Evolutionary conservation across 2,797 vertebrate genomes (phyloP).

Genomic region (Arrhamphus sclerolepis): DNA sequence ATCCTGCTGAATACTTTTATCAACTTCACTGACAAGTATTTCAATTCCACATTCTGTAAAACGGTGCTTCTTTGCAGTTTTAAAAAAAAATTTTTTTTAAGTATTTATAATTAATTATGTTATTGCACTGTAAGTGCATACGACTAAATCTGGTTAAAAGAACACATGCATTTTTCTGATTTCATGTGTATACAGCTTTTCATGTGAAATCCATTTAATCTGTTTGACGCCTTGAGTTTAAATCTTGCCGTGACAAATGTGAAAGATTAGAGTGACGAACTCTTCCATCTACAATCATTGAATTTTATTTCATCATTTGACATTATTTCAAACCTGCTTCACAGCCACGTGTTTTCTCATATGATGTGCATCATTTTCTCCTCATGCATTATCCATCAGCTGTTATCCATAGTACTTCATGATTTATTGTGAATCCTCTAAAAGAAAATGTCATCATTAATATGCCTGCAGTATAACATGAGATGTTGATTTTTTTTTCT

Average conservation of each 20-base stretch:
- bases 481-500: conserved; percentile 24
- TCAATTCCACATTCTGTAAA: too few relatives aligned
- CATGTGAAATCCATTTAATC: too few relatives aligned
- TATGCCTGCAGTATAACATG: conserved; percentile 31
- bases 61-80: too few relatives aligned
- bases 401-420: conserved; percentile 31
- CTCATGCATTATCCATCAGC: conserved; percentile 54
- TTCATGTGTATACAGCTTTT: too few relatives aligned
- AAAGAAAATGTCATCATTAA: conserved; percentile 45
- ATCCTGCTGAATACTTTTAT: too few relatives aligned
- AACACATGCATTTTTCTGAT: too few relatives aligned
- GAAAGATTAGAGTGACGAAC: conserved; percentile 1
- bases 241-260: conserved; percentile 28
- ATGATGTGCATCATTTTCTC: conserved; percentile 6
- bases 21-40: too few relatives aligned
- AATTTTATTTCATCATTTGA: neutral
- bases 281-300: conserved; percentile 1
- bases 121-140: too few relatives aligned
- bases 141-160: too few relatives aligned
- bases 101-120: too few relatives aligned
- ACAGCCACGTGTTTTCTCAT: conserved; percentile 18
- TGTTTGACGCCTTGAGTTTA: conserved; percentile 7
- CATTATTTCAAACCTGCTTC: conserved; percentile 27
- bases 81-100: too few relatives aligned
- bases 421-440: conserved; percentile 26